Percentiles rank a stretch among this genome's conserved stretches.
Conservation (phyloP, 2,113 vertebrate genomes). For the Setophaga petechia region DNA sequence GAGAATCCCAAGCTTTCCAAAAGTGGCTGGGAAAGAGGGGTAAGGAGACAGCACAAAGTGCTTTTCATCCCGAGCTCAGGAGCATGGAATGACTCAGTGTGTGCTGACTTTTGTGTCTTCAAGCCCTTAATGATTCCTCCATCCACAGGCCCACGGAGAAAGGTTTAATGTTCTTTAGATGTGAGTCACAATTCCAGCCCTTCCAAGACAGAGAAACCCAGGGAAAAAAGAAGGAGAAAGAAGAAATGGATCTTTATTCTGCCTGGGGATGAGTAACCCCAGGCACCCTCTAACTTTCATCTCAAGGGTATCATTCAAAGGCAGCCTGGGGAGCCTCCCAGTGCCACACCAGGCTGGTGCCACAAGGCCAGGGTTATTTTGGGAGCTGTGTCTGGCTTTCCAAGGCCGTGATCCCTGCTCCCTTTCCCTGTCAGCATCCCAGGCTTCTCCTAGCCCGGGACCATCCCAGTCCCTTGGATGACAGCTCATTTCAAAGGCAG, state of each 20-base stretch:
- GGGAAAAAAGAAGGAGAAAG: background rate
- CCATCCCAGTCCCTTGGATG: background rate
- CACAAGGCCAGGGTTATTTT: background rate
- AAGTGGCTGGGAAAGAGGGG: slow-evolving; percentile 13
- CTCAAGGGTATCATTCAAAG: background rate
- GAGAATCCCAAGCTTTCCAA: slow-evolving; percentile 22
- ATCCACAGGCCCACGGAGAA: background rate
- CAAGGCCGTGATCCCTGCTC: background rate
- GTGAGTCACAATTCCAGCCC: slow-evolving; percentile 10
- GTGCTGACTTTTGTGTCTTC: background rate
- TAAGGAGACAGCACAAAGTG: background rate
- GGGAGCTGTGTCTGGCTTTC: background rate
- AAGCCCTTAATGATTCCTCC: slow-evolving; percentile 19
- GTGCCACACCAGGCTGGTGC: background rate
- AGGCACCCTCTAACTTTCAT: background rate
- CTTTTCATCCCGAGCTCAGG: background rate
- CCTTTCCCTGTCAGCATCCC: background rate
- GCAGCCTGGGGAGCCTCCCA: background rate
- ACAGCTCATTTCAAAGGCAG: slow-evolving; percentile 48
- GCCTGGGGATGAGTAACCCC: background rate
- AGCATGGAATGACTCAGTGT: background rate
- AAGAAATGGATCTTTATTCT: background rate
- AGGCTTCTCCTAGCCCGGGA: background rate
- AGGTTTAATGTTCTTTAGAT: background rate
- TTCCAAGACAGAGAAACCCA: background rate